Percentiles rank a stretch among this genome's conserved stretches.
Evolutionary conservation across 2,888 invertebrate genomes (phyloP).

Genomic region (Tanytarsus gracilentus): DNA sequence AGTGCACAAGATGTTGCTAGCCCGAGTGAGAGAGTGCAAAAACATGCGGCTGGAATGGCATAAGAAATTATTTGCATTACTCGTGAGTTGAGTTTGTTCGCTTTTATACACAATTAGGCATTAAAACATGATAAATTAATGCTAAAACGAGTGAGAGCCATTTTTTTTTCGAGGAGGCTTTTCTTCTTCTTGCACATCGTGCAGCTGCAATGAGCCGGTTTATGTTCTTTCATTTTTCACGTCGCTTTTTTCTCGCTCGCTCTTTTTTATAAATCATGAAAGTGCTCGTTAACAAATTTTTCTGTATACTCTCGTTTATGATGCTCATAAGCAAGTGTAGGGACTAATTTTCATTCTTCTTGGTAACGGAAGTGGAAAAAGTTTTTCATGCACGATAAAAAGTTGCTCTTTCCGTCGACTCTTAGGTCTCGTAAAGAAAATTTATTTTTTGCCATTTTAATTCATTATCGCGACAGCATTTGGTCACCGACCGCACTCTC

Average conservation of each 20-base stretch:
- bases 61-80: slow-evolving; percentile 26
- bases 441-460: too few relatives aligned
- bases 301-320: neutral
- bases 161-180: neutral
- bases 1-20: neutral
- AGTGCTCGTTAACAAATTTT: slow-evolving; percentile 23
- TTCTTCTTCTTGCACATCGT: neutral
- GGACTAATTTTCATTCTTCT: too few relatives aligned
- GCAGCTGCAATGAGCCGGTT: slow-evolving; percentile 23
- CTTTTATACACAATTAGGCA: slow-evolving; percentile 25
- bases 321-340: too few relatives aligned
- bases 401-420: too few relatives aligned
- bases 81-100: slow-evolving; percentile 21
- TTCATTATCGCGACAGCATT: too few relatives aligned
- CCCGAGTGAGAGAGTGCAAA: neutral
- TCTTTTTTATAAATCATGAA: slow-evolving; percentile 1
- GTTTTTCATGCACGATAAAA: too few relatives aligned
- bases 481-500: too few relatives aligned
- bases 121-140: slow-evolving; percentile 27
- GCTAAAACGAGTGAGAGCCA: slow-evolving; percentile 13
- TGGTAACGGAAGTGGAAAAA: neutral
- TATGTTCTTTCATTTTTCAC: neutral
- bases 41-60: neutral
- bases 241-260: neutral
- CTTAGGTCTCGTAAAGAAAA: too few relatives aligned